phyloP scores from a whole-genome alignment of 2,113 vertebrate genomes.

The Ageneiosus marmoratus region DNA sequence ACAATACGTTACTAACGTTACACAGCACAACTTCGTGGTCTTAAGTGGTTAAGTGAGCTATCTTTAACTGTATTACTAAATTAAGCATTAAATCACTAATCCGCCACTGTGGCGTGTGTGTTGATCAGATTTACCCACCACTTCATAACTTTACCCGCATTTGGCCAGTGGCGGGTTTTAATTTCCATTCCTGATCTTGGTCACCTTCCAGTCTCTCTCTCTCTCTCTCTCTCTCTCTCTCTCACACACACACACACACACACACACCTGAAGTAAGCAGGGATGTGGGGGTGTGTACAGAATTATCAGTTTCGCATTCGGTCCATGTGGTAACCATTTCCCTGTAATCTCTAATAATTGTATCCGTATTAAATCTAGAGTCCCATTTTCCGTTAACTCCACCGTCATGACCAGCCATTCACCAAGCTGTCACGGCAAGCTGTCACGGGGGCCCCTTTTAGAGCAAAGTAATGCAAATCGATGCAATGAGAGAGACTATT shows the following conservation, averaged over 20 bases:
- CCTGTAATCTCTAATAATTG: slow-evolving; percentile 87
- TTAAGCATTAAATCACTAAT: no score
- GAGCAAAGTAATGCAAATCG: slow-evolving; percentile 65
- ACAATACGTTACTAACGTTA: no score
- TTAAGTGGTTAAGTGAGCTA: no score
- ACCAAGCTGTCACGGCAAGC: slow-evolving; percentile 50
- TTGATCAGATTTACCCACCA: no score
- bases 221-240: slow-evolving; percentile 1
- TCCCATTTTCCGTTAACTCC: slow-evolving; percentile 85
- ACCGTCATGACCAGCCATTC: slow-evolving; percentile 82
- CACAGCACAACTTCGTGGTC: no score
- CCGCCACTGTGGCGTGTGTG: no score
- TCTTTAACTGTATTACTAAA: no score
- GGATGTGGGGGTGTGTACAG: slow-evolving; percentile 76
- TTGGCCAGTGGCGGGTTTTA: no score
- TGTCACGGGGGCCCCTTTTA: slow-evolving; percentile 21
- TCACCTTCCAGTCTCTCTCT: background rate
- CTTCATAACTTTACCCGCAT: no score
- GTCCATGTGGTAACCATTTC: slow-evolving; percentile 87
- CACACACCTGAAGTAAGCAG: slow-evolving; percentile 72
- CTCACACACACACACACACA: no score
- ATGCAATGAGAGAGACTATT: slow-evolving; percentile 84
- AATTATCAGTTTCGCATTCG: slow-evolving; percentile 83
- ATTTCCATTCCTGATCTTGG: no score
- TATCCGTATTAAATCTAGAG: slow-evolving; percentile 84